Evolutionary conservation across 64 coral and sea anemone species (phyloP).

Genomic region (Porites lutea): DNA sequence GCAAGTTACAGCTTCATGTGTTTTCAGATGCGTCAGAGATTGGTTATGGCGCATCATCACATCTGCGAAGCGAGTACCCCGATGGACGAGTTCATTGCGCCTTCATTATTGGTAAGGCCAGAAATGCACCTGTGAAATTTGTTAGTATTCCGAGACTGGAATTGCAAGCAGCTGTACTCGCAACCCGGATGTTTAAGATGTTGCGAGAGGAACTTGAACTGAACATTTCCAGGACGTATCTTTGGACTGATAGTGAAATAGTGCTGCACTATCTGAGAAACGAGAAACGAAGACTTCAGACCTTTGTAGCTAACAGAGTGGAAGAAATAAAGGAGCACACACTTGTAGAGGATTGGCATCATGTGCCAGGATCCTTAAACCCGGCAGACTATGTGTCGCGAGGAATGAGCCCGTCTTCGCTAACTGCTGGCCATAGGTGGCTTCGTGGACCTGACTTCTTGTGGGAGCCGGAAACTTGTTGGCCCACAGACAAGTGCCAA

Average conservation of each 20-base stretch:
- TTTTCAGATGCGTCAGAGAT: conserved; percentile 49
- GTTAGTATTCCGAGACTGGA: conserved; percentile 49
- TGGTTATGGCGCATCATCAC: conserved; percentile 18
- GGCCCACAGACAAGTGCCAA: not conserved
- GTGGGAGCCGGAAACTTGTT: not conserved
- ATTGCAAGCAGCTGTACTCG: conserved; percentile 46
- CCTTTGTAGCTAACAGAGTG: conserved; percentile 22
- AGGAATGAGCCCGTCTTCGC: conserved; percentile 10
- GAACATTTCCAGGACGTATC: not conserved
- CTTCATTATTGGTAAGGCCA: conserved; percentile 47
- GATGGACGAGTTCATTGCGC: conserved; percentile 28
- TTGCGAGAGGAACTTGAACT: conserved; percentile 24
- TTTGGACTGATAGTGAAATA: conserved; percentile 33
- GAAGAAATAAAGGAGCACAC: conserved; percentile 21
- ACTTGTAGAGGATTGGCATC: not conserved
- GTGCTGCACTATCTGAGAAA: conserved; percentile 21
- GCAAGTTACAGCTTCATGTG: conserved; percentile 25
- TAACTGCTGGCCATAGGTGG: conserved; percentile 23
- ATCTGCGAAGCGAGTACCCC: conserved; percentile 3
- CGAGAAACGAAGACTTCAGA: not conserved
- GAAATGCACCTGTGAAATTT: conserved; percentile 39
- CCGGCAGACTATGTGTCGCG: conserved; percentile 45
- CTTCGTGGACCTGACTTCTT: conserved; percentile 48
- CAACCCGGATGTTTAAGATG: conserved; percentile 1
- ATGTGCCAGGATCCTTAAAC: conserved; percentile 40